phyloP scores from a whole-genome alignment of 2,888 invertebrate species.

The Odontocolon sp. region DNA sequence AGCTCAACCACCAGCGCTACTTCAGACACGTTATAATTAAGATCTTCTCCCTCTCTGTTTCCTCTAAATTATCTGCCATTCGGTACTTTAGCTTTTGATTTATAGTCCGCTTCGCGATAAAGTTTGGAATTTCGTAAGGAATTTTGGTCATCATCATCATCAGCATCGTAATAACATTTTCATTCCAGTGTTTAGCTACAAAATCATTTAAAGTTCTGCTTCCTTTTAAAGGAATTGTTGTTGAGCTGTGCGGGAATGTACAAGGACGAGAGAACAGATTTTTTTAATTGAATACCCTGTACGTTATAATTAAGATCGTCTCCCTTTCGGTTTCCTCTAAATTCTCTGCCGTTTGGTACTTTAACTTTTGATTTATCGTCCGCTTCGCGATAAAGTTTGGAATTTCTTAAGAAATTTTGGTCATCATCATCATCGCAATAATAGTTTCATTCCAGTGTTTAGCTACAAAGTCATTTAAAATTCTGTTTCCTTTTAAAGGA shows the following conservation, averaged over 20 bases:
- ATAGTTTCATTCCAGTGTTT: too few species aligned
- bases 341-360: conserved; percentile 52
- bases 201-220: too few species aligned
- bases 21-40: conserved; percentile 73
- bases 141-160: neutral
- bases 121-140: conserved; percentile 25
- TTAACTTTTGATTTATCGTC: conserved; percentile 60
- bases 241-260: too few species aligned
- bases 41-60: conserved; percentile 57
- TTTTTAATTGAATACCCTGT: neutral
- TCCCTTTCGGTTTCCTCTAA: conserved; percentile 30
- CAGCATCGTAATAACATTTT: too few species aligned
- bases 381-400: conserved; percentile 4
- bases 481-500: too few species aligned
- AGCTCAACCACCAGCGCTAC: conserved; percentile 68
- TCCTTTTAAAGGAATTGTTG: too few species aligned
- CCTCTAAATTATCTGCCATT: conserved; percentile 34
- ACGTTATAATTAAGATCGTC: conserved; percentile 72
- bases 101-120: conserved; percentile 31
- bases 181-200: too few species aligned
- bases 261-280: too few species aligned
- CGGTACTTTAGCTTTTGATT: conserved; percentile 62
- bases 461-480: too few species aligned
- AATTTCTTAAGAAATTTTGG: conserved; percentile 33
- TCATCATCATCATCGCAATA: too few species aligned